phyloP scores from a whole-genome alignment of 2,113 vertebrate genomes.

The Dicaeum eximium region DNA sequence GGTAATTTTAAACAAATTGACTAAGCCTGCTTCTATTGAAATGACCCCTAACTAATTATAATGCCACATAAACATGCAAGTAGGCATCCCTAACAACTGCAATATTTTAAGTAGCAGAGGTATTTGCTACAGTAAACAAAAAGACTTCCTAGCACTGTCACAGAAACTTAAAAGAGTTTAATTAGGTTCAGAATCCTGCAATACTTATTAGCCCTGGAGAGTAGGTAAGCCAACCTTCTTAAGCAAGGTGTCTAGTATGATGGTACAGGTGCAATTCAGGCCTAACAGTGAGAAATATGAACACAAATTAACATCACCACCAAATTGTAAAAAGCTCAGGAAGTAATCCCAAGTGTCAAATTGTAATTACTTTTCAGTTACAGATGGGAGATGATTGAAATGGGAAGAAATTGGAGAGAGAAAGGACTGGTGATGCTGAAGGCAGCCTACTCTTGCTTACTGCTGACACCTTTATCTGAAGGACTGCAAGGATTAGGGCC shows the following conservation, averaged over 20 bases:
- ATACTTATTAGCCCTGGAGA: neutral
- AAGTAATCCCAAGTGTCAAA: neutral
- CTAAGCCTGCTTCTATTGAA: neutral
- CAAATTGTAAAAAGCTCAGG: neutral
- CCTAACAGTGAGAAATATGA: neutral
- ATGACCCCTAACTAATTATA: neutral
- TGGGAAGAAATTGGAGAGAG: neutral
- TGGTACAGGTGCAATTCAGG: neutral
- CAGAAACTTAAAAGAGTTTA: neutral
- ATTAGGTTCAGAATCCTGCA: neutral
- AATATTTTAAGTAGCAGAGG: neutral
- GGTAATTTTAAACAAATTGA: neutral
- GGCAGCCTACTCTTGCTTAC: neutral
- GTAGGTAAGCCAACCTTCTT: neutral
- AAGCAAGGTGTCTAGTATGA: neutral
- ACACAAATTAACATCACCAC: neutral
- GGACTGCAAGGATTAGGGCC: neutral
- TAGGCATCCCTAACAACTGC: neutral
- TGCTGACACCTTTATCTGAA: neutral
- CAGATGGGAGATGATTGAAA: neutral
- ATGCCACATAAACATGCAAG: neutral
- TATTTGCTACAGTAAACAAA: neutral
- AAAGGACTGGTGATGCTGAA: neutral
- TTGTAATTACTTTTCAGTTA: neutral
- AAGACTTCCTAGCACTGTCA: neutral